Conservation (phyloP, 2,888 invertebrate species). For the Eupithecia subumbrata region DNA sequence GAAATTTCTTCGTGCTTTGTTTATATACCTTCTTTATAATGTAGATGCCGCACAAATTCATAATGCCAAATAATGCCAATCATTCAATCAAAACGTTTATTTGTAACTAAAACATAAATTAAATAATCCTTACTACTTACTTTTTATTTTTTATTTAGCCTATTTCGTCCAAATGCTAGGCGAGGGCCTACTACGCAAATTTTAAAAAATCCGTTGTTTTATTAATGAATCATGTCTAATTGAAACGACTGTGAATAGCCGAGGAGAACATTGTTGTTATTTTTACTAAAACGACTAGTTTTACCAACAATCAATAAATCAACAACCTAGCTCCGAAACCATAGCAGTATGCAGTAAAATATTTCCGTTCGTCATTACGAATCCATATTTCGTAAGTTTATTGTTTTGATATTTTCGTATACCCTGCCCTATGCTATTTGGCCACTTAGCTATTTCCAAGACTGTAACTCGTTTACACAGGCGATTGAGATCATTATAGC, state of each 20-base stretch:
- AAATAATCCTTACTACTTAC: too few relatives aligned
- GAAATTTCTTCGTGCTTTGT: conserved; percentile 10
- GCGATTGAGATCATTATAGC: neutral
- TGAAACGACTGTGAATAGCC: neutral
- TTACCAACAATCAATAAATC: conserved; percentile 34
- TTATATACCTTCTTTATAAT: conserved; percentile 1
- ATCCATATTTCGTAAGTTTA: conserved; percentile 56
- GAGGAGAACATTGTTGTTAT: neutral
- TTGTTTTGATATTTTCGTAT: conserved; percentile 63
- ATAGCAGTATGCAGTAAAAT: conserved; percentile 61
- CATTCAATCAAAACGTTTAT: too few relatives aligned
- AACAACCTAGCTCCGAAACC: conserved; percentile 56
- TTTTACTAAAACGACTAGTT: neutral
- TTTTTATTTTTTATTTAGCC: too few relatives aligned
- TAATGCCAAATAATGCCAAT: neutral
- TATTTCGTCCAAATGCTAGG: too few relatives aligned
- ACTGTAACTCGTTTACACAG: neutral
- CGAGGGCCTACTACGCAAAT: too few relatives aligned
- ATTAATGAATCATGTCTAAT: neutral
- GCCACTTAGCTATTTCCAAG: conserved; percentile 41
- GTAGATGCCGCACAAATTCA: neutral
- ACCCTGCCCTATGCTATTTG: conserved; percentile 59
- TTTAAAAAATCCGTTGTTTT: too few relatives aligned
- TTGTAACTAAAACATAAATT: too few relatives aligned
- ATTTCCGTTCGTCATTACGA: conserved; percentile 67